phyloP scores from a whole-genome alignment of 1,140 invertebrate species.

The Thaumetopoea pityocampa region DNA sequence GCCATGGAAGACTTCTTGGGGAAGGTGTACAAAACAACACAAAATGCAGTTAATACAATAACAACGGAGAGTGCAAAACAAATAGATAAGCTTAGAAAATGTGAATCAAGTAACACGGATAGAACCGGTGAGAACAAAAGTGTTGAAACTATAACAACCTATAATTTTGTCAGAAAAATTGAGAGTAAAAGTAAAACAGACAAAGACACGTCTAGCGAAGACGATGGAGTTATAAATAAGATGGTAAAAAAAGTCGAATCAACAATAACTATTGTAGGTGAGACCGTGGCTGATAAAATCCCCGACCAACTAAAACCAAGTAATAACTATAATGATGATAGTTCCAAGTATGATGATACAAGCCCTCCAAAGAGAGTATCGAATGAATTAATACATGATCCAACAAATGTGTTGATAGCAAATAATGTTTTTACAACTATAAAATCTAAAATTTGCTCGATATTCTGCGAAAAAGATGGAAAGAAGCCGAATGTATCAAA shows the following conservation, averaged over 20 bases:
- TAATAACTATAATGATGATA: slow-evolving; percentile 8
- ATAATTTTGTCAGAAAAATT: neutral
- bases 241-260: slow-evolving; percentile 20
- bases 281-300: slow-evolving; percentile 7
- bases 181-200: too few relatives aligned
- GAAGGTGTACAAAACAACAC: slow-evolving; percentile 34
- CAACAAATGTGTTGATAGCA: slow-evolving; percentile 2
- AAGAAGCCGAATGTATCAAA: slow-evolving; percentile 2
- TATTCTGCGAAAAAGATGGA: slow-evolving; percentile 30
- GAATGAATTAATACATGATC: slow-evolving; percentile 13
- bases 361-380: slow-evolving; percentile 15
- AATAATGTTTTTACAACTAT: slow-evolving; percentile 33
- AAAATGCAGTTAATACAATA: slow-evolving; percentile 33
- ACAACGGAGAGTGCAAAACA: slow-evolving; percentile 28
- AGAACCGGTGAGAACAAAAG: slow-evolving; percentile 1
- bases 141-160: neutral
- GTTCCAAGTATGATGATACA: slow-evolving; percentile 15
- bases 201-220: too few relatives aligned
- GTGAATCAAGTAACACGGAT: neutral
- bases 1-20: slow-evolving; percentile 31
- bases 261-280: slow-evolving; percentile 18
- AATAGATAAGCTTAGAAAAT: slow-evolving; percentile 15
- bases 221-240: too few relatives aligned
- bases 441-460: slow-evolving; percentile 38
- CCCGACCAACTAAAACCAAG: slow-evolving; percentile 4